These are phyloP conservation scores for Pipistrellus nathusii DNA, from an alignment of 2,797 vertebrate genomes.

Conservation along the genomic window DNA sequence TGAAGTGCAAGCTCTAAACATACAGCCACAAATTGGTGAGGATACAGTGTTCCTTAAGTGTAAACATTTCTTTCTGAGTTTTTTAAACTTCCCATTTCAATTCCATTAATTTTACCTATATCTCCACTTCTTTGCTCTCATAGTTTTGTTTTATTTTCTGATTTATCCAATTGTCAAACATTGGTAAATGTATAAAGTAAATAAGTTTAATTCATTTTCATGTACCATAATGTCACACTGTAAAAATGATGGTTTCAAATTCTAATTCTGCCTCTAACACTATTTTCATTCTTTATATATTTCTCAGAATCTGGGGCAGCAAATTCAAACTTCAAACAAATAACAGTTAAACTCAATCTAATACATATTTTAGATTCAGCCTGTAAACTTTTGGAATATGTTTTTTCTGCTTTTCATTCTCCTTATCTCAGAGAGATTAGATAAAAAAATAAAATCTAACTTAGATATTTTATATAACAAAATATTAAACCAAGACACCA, in stretches of 20 bases:
- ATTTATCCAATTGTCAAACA: conserved; percentile 29
- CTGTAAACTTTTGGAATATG: conserved; percentile 17
- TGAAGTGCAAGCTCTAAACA: conserved; percentile 59
- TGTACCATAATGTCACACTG: neutral
- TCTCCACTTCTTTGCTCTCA: conserved; percentile 40
- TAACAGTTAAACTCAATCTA: conserved; percentile 35
- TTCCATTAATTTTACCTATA: conserved; percentile 53
- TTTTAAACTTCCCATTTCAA: conserved; percentile 66
- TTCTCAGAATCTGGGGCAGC: neutral
- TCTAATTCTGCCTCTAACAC: conserved; percentile 43
- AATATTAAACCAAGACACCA: neutral
- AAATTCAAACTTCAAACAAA: conserved; percentile 44
- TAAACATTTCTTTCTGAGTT: conserved; percentile 62
- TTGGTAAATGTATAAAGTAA: conserved; percentile 50
- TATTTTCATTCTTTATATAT: conserved; percentile 23
- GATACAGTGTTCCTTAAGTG: conserved; percentile 8
- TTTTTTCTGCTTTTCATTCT: conserved; percentile 21
- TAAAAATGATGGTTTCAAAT: conserved; percentile 42
- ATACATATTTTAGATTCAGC: conserved; percentile 45
- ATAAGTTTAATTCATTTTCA: conserved; percentile 48
- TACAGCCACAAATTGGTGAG: conserved; percentile 56
- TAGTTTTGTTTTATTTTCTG: neutral
- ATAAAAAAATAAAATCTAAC: conserved; percentile 22
- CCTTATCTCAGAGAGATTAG: conserved; percentile 21
- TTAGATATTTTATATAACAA: neutral